These are phyloP conservation scores for Marasmarcha lunaedactyla DNA, from an alignment of 2,888 invertebrate species.

Conservation along the genomic window DNA sequence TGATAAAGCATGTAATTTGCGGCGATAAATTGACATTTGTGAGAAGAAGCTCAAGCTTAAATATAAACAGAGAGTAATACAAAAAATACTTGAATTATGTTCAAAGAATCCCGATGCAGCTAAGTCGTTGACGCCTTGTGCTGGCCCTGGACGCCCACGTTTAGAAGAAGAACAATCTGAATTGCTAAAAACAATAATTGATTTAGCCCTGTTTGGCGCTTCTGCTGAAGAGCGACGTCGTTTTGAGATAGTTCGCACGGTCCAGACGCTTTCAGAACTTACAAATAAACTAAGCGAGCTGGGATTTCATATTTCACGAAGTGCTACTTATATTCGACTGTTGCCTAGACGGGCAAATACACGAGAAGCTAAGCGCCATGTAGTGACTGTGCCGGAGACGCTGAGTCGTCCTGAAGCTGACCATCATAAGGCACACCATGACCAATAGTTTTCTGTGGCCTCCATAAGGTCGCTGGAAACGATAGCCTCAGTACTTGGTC, in stretches of 20 bases:
- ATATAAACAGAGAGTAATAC: too few relatives aligned
- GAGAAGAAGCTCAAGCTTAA: constrained; percentile 15
- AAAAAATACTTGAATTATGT: too few relatives aligned
- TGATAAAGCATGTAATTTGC: constrained; percentile 12
- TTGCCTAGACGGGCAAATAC: constrained; percentile 9
- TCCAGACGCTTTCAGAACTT: constrained; percentile 10
- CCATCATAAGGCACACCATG: not conserved
- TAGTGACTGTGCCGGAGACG: not conserved
- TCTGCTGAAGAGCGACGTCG: constrained; percentile 12
- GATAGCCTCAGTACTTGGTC: constrained; percentile 18
- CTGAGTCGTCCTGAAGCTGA: too few relatives aligned
- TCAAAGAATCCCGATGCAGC: constrained; percentile 10
- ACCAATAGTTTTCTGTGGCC: too few relatives aligned
- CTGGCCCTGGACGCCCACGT: constrained; percentile 15
- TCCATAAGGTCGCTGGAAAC: too few relatives aligned
- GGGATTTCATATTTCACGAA: constrained; percentile 12
- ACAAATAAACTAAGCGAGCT: constrained; percentile 10
- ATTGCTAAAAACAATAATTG: constrained; percentile 14
- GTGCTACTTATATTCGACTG: constrained; percentile 12
- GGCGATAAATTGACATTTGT: constrained; percentile 15
- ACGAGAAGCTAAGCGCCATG: constrained; percentile 4
- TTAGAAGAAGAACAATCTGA: constrained; percentile 12
- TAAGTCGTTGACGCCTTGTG: constrained; percentile 6
- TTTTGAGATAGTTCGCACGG: constrained; percentile 7
- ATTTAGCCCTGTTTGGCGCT: constrained; percentile 15